These are phyloP conservation scores for Cryptocephalus moraei DNA, from an alignment of 2,888 invertebrate genomes.

Conservation along the genomic window DNA sequence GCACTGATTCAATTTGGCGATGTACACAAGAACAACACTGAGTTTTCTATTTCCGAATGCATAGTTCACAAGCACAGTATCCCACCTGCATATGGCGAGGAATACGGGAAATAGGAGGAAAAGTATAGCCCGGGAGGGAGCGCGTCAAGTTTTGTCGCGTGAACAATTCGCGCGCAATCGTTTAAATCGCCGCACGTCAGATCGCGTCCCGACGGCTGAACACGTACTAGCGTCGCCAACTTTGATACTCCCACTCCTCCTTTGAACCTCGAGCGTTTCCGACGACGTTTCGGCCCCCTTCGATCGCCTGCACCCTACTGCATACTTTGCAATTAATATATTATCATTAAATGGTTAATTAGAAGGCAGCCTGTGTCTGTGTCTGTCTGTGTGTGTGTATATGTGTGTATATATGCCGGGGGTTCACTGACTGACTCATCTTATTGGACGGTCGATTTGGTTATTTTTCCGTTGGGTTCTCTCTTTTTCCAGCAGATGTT, in stretches of 20 bases:
- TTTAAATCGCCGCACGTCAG: conserved; percentile 8
- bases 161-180: conserved; percentile 10
- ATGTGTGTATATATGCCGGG: conserved; percentile 20
- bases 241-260: conserved; percentile 15
- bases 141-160: background rate
- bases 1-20: conserved; percentile 21
- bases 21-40: conserved; percentile 6
- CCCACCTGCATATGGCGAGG: background rate
- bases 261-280: conserved; percentile 12
- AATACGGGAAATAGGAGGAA: no score
- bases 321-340: conserved; percentile 38
- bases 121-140: no score
- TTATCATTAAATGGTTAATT: conserved; percentile 38
- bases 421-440: conserved; percentile 26
- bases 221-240: conserved; percentile 20
- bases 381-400: no score
- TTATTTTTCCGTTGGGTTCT: no score
- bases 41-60: conserved; percentile 2
- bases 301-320: conserved; percentile 30
- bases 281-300: conserved; percentile 22
- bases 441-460: background rate
- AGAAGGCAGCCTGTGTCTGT: conserved; percentile 10
- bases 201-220: conserved; percentile 22
- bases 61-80: conserved; percentile 1
- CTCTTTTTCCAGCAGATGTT: no score